Conservation (phyloP, 1,140 invertebrate species). For the Riptortus pedestris region DNA sequence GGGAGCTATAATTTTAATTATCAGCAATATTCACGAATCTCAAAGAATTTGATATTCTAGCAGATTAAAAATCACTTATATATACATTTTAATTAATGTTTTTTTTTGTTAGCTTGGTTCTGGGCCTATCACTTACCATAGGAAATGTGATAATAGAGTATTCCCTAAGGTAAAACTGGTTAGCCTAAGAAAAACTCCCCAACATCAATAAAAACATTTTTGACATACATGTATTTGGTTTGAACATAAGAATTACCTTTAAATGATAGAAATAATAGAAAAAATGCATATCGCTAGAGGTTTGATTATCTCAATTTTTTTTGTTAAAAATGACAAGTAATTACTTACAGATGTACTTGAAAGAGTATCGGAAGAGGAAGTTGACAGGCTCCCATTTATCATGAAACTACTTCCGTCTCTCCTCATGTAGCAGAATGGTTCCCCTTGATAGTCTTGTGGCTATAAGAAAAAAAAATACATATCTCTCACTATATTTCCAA, state of each 20-base stretch:
- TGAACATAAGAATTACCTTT: neutral
- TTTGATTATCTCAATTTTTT: neutral
- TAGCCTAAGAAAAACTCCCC: neutral
- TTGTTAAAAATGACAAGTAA: neutral
- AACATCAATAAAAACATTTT: neutral
- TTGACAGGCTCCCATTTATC: conserved; percentile 29
- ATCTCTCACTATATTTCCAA: neutral
- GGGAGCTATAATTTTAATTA: no score
- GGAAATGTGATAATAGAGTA: neutral
- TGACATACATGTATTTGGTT: neutral
- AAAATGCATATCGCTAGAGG: neutral
- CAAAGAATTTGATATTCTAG: no score
- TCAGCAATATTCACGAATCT: no score
- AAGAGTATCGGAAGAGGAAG: conserved; percentile 27
- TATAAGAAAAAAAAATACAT: conserved; percentile 22
- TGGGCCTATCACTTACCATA: no score
- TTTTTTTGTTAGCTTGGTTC: no score
- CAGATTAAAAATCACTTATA: no score
- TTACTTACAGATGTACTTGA: conserved; percentile 16
- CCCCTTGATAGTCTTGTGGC: conserved; percentile 24
- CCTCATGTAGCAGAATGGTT: conserved; percentile 43
- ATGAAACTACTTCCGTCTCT: conserved; percentile 44
- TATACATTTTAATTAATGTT: no score
- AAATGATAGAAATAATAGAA: neutral
- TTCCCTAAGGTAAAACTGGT: neutral